phyloP scores from a whole-genome alignment of 1,140 invertebrate species.

The Neuroterus valhalla region DNA sequence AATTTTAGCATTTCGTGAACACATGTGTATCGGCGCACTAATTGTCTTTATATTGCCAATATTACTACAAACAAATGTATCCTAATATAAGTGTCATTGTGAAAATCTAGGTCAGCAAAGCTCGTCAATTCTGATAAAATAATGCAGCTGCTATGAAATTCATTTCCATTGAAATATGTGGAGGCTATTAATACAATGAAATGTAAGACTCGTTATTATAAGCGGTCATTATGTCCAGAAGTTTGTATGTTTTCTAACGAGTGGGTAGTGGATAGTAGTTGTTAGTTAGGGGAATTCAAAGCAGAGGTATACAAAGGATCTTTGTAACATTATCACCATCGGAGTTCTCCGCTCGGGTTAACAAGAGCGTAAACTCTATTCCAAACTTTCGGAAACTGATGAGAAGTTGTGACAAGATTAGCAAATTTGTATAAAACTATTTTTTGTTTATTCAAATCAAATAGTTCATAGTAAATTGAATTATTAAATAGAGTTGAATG shows the following conservation, averaged over 20 bases:
- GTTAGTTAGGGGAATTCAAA: slow-evolving; percentile 25
- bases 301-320: slow-evolving; percentile 27
- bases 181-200: slow-evolving; percentile 14
- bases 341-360: slow-evolving; percentile 26
- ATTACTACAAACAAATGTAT: not conserved
- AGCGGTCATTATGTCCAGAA: slow-evolving; percentile 4
- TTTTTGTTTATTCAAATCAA: too few species aligned
- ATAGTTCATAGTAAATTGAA: too few species aligned
- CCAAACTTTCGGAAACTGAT: slow-evolving; percentile 21
- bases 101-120: slow-evolving; percentile 10
- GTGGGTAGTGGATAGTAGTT: slow-evolving; percentile 21
- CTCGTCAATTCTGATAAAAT: slow-evolving; percentile 8
- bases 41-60: not conserved
- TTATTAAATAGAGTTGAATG: too few species aligned
- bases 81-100: not conserved
- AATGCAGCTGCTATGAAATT: not conserved
- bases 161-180: slow-evolving; percentile 9
- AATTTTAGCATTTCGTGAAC: not conserved
- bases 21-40: not conserved
- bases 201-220: slow-evolving; percentile 23
- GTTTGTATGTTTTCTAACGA: slow-evolving; percentile 6
- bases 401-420: slow-evolving; percentile 19
- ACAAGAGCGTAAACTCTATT: slow-evolving; percentile 27
- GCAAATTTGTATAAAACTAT: not conserved
- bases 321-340: slow-evolving; percentile 26